phyloP scores from a whole-genome alignment of 2,888 invertebrate genomes.

The Ectobius pallidus region DNA sequence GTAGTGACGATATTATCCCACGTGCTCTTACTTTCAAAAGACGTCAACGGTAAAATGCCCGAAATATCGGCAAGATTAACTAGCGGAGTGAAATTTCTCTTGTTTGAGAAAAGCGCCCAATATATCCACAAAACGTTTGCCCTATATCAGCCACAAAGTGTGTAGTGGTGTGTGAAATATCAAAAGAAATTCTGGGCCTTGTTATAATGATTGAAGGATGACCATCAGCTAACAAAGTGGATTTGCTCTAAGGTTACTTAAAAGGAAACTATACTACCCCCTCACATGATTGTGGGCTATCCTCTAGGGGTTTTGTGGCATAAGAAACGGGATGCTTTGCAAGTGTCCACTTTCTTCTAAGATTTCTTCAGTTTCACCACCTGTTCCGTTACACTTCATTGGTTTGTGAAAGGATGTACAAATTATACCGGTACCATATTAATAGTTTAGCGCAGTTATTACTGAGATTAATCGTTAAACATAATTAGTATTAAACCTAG shows the following conservation, averaged over 20 bases:
- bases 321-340: neutral
- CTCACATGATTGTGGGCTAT: neutral
- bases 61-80: neutral
- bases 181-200: neutral
- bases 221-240: conserved; percentile 21
- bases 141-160: neutral
- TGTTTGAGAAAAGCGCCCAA: too few species aligned
- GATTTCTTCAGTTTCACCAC: conserved; percentile 23
- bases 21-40: too few species aligned
- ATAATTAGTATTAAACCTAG: too few species aligned
- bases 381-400: conserved; percentile 14
- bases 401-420: conserved; percentile 10
- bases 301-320: neutral
- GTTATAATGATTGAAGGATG: conserved; percentile 24
- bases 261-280: neutral
- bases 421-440: too few species aligned
- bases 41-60: too few species aligned
- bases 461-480: too few species aligned
- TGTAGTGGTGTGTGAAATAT: conserved; percentile 7
- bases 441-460: too few species aligned
- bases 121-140: too few species aligned
- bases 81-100: neutral
- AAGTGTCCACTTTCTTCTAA: neutral
- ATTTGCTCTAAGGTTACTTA: conserved; percentile 3
- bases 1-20: too few species aligned